Conservation (phyloP, 2,888 invertebrate genomes). For the Tetragnatha montana region DNA sequence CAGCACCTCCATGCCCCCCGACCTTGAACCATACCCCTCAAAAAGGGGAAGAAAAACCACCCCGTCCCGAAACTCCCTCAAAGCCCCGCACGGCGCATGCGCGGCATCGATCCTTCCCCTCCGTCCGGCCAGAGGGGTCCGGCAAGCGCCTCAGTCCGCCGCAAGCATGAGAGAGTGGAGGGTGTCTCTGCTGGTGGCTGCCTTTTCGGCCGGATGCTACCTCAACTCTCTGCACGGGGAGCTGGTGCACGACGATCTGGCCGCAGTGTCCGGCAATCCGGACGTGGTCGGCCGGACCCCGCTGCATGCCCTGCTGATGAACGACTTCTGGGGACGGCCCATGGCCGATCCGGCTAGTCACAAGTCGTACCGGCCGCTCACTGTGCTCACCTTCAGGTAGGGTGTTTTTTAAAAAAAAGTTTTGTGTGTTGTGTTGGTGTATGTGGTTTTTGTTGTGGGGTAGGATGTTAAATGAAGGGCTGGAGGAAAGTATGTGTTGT, state of each 20-base stretch:
- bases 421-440: not conserved
- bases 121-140: conserved; percentile 21
- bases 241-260: conserved; percentile 92
- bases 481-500: too few relatives aligned
- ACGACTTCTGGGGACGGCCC: conserved; percentile 92
- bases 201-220: conserved; percentile 68
- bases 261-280: conserved; percentile 87
- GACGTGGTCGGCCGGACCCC: conserved; percentile 85
- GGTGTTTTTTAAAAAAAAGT: not conserved
- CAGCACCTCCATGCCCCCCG: too few relatives aligned
- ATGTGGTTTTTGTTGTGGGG: too few relatives aligned
- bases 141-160: conserved; percentile 2
- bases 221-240: conserved; percentile 82
- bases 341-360: conserved; percentile 88
- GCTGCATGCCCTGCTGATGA: conserved; percentile 81
- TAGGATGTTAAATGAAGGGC: too few relatives aligned
- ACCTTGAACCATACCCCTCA: too few relatives aligned
- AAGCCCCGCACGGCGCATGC: conserved; percentile 46
- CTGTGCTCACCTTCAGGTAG: conserved; percentile 89
- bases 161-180: conserved; percentile 46
- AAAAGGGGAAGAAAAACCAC: not conserved
- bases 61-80: too few relatives aligned
- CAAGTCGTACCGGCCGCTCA: conserved; percentile 90
- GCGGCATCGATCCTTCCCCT: conserved; percentile 8
- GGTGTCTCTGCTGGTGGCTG: conserved; percentile 38